Conservation (phyloP, 2,113 vertebrate genomes). For the Struthidea cinerea region DNA sequence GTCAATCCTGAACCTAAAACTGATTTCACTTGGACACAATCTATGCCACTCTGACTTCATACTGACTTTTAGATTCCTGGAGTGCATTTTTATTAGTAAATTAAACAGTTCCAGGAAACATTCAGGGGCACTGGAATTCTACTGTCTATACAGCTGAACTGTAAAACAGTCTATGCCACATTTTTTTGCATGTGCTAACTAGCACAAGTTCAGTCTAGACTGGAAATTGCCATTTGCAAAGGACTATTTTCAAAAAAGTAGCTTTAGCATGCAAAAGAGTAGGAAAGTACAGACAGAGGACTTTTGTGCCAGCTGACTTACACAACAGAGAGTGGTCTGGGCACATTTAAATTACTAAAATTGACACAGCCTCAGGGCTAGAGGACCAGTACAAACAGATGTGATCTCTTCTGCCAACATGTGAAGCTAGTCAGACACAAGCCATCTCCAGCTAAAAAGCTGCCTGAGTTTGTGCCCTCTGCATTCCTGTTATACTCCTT, state of each 20-base stretch:
- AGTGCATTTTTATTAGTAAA: constrained; percentile 48
- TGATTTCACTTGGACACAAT: constrained; percentile 16
- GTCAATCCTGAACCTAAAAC: not conserved
- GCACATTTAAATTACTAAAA: not conserved
- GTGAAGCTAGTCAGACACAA: not conserved
- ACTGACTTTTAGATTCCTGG: constrained; percentile 34
- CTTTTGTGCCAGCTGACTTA: not conserved
- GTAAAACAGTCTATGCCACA: not conserved
- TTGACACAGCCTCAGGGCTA: not conserved
- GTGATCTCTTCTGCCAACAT: not conserved
- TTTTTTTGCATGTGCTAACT: not conserved
- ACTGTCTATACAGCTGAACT: constrained; percentile 9
- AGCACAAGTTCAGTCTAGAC: not conserved
- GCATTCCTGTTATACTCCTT: not conserved
- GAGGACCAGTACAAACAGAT: not conserved
- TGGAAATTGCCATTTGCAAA: not conserved
- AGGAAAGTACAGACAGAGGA: not conserved
- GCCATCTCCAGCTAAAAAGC: not conserved
- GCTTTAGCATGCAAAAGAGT: not conserved
- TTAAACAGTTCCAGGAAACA: constrained; percentile 56
- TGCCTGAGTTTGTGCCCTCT: not conserved
- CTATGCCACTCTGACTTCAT: not conserved
- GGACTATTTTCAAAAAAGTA: not conserved
- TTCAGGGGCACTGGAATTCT: constrained; percentile 2
- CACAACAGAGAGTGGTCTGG: not conserved